Conservation (phyloP, 2,113 vertebrate genomes). For the Mohoua ochrocephala region DNA sequence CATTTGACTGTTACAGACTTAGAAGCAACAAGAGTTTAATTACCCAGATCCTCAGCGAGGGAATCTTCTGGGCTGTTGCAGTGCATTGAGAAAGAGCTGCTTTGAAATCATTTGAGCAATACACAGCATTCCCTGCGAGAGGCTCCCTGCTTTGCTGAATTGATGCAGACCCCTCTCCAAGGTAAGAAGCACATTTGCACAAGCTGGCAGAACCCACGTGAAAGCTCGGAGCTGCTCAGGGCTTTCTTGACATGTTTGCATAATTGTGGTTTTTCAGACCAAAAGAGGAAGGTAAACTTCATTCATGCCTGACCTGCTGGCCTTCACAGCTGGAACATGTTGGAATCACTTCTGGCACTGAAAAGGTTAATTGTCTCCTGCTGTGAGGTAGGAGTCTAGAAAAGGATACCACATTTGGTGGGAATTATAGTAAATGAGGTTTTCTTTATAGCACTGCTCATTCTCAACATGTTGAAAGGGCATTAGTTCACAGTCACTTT, state of each 20-base stretch:
- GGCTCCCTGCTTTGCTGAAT: background rate
- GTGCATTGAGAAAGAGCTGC: background rate
- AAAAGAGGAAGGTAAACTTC: constrained; percentile 72
- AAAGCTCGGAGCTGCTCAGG: constrained; percentile 40
- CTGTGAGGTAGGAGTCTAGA: constrained; percentile 71
- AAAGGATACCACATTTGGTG: constrained; percentile 73
- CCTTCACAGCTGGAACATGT: constrained; percentile 74
- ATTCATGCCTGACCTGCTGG: constrained; percentile 69
- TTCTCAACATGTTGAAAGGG: constrained; percentile 78
- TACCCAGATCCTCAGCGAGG: background rate
- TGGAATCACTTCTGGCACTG: constrained; percentile 71
- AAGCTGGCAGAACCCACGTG: background rate
- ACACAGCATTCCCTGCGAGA: background rate
- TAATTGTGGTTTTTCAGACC: constrained; percentile 61
- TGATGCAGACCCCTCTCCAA: background rate
- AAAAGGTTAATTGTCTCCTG: constrained; percentile 81
- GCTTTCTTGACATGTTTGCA: constrained; percentile 58
- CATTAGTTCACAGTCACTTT: constrained; percentile 83
- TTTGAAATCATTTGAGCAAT: constrained; percentile 9
- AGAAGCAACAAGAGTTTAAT: background rate
- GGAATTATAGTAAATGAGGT: constrained; percentile 79
- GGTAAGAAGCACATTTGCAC: background rate
- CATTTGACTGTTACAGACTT: background rate
- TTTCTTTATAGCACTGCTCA: constrained; percentile 74
- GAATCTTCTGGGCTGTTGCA: background rate